Evolutionary conservation across 2,797 vertebrate genomes (phyloP).

Genomic region (Crenuchus spilurus): DNA sequence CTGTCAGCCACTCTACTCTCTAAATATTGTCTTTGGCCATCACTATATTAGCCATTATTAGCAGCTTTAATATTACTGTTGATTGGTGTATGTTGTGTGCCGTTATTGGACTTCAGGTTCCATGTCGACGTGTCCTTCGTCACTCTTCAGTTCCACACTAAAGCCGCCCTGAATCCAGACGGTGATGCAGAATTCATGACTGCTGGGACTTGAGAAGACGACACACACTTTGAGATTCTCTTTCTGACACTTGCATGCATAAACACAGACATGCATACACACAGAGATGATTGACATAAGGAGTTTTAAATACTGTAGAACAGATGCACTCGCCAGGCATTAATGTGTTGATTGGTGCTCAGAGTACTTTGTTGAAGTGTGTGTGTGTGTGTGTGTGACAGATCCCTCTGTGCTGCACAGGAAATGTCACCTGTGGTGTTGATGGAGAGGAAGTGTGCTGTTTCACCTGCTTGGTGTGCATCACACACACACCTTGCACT

Average conservation of each 20-base stretch:
- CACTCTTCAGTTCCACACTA: background rate
- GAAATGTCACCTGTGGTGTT: conserved; percentile 39
- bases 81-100: too few relatives aligned
- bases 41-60: too few relatives aligned
- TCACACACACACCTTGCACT: conserved; percentile 21
- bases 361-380: background rate
- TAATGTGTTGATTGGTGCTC: background rate
- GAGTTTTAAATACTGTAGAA: conserved; percentile 18
- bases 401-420: conserved; percentile 1
- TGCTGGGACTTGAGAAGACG: conserved; percentile 1
- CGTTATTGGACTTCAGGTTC: too few relatives aligned
- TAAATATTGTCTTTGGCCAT: too few relatives aligned
- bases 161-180: background rate
- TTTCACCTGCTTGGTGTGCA: conserved; percentile 24
- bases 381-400: conserved; percentile 14
- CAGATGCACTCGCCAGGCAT: conserved; percentile 20
- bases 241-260: background rate
- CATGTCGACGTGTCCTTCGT: too few relatives aligned
- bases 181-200: conserved; percentile 8
- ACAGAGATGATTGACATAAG: conserved; percentile 19
- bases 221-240: background rate
- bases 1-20: too few relatives aligned
- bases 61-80: too few relatives aligned
- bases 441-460: conserved; percentile 31
- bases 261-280: background rate